Evolutionary conservation across 2,797 vertebrate genomes (phyloP), one percentile per base, ranked within the genome.

Genomic region (Rousettus madagascariensis): DNA sequence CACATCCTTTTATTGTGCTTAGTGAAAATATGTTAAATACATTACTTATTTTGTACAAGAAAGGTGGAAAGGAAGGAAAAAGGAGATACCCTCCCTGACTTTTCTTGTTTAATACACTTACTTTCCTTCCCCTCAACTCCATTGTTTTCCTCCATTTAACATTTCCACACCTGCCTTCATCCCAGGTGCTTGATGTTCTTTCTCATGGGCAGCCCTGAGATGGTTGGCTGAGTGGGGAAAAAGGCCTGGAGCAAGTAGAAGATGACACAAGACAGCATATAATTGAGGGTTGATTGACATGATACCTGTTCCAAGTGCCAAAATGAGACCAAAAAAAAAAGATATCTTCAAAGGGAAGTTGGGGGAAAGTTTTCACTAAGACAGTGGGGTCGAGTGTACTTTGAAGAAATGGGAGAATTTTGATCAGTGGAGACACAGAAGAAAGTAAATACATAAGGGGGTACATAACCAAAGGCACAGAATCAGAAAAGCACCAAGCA

Each of bases 1-100:
- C 82, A 84, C 36, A 90, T 96, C 85, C 77, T 93, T 90, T 2
- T 8, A 95, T 72, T 96, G 85, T 68, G 61, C 43, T 94, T 85
- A 8, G 68, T 85, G 36, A 90, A 92, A 41, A 79, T 69, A 92
- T 38, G 80, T 66, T 71, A 90, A 96, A 86, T 36, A n/a, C 61
- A 77, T 24, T 72, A 19, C 16, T 68, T 77, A 80, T 63, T 92
- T 95, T 92, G 77, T 82, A 68, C 30, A 87, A 69, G 61, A 92
- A 85, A 83, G 26, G 26, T 19, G 28, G 16, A 78, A 68, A 85
- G 20, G 43, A 72, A 91, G 72, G 33, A 46, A 46, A 63, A 75
- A 82, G 75, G 5, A 26, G 17, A n/a, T 16, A 68, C 36, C 8
- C 30, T 77, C 57, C 38, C 61, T 36, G 41, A 49, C 49, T 51